These are phyloP conservation scores for Maniola hyperantus DNA, from an alignment of 2,888 invertebrate genomes.

Conservation along the genomic window DNA sequence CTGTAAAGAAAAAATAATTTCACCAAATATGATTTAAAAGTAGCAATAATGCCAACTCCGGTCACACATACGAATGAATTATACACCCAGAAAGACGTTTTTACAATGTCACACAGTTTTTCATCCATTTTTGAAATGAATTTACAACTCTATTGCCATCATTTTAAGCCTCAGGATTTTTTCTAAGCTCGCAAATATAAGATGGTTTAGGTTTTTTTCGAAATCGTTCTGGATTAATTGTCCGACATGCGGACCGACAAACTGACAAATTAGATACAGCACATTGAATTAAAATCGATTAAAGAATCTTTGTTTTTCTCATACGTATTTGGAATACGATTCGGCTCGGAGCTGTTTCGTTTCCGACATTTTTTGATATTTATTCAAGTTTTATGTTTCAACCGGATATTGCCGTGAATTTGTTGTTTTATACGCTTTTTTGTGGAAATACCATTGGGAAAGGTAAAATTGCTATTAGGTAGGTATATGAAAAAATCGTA, in stretches of 20 bases:
- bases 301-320: constrained; percentile 52
- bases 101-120: constrained; percentile 46
- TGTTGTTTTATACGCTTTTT: constrained; percentile 7
- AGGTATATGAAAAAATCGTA: no score
- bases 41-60: no score
- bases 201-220: constrained; percentile 45
- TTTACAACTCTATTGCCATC: constrained; percentile 27
- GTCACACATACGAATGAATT: constrained; percentile 65
- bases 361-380: constrained; percentile 33
- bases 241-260: constrained; percentile 57
- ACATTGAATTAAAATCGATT: constrained; percentile 63
- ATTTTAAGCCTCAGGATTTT: constrained; percentile 32
- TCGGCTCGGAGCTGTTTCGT: constrained; percentile 31
- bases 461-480: not conserved
- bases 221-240: constrained; percentile 77
- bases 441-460: not conserved
- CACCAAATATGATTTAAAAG: no score
- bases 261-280: constrained; percentile 78
- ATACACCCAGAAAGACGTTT: constrained; percentile 66
- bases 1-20: no score
- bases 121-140: constrained; percentile 24
- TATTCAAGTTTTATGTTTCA: constrained; percentile 9
- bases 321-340: constrained; percentile 48
- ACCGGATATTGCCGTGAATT: constrained; percentile 31
- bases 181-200: not conserved